phyloP scores from a whole-genome alignment of 2,113 vertebrate species.

The Tragelaphus scriptus region DNA sequence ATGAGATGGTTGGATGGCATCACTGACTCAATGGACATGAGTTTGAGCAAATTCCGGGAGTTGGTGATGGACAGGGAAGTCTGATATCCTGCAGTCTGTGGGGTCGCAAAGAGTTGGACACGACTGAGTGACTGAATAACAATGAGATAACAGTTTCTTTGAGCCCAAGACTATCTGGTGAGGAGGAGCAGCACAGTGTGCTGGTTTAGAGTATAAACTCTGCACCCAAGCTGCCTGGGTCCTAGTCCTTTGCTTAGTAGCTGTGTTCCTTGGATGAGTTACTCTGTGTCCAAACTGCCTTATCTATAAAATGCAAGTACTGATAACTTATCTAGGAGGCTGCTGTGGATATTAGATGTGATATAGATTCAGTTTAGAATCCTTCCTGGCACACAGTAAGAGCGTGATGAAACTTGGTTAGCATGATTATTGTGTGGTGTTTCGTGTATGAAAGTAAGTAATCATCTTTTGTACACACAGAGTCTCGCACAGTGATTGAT shows the following conservation, averaged over 20 bases:
- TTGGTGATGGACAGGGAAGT: background rate
- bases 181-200: background rate
- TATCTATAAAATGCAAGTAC: background rate
- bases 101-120: background rate
- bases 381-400: background rate
- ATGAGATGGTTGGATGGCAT: background rate
- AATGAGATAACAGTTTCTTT: background rate
- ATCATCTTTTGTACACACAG: background rate
- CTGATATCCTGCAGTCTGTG: background rate
- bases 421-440: background rate
- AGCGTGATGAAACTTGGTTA: background rate
- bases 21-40: background rate
- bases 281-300: background rate
- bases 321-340: background rate
- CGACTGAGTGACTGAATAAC: background rate
- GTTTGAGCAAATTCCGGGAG: background rate
- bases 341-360: background rate
- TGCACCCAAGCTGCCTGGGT: background rate
- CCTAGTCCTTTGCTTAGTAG: background rate
- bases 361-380: background rate
- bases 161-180: background rate
- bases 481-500: background rate
- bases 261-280: background rate
- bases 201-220: background rate
- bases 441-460: background rate